Evolutionary conservation across 1,140 invertebrate species (phyloP).

Genomic region (Drosophila tsacasi): DNA sequence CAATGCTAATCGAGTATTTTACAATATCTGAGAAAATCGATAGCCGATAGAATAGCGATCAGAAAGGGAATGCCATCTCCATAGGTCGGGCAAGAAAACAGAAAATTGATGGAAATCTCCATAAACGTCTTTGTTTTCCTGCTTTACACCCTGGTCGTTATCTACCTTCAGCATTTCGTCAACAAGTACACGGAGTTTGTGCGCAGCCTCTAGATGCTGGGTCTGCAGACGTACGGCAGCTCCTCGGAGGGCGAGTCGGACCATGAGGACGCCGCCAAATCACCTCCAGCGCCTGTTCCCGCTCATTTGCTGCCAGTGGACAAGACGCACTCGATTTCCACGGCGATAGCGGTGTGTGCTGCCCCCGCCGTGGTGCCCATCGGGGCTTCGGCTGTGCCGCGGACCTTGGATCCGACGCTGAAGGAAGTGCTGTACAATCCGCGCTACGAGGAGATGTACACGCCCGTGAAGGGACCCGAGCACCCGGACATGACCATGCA

Average conservation of each 20-base stretch:
- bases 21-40: not conserved
- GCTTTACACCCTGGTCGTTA: slow-evolving; percentile 63
- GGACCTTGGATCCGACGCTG: slow-evolving; percentile 90
- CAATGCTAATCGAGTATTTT: not conserved
- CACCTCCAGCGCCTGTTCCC: slow-evolving; percentile 60
- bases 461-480: slow-evolving; percentile 95
- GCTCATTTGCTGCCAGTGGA: slow-evolving; percentile 86
- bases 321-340: slow-evolving; percentile 85
- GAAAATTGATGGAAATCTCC: slow-evolving; percentile 72
- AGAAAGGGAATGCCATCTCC: slow-evolving; percentile 7
- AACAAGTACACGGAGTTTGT: slow-evolving; percentile 70
- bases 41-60: slow-evolving; percentile 7
- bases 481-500: slow-evolving; percentile 97
- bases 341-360: slow-evolving; percentile 89
- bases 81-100: slow-evolving; percentile 18
- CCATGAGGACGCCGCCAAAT: slow-evolving; percentile 42
- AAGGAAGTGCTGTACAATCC: slow-evolving; percentile 96
- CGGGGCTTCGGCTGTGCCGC: slow-evolving; percentile 86
- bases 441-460: slow-evolving; percentile 97
- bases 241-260: slow-evolving; percentile 77
- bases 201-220: slow-evolving; percentile 66
- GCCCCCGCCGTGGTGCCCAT: slow-evolving; percentile 92
- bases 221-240: slow-evolving; percentile 74
- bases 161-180: slow-evolving; percentile 72
- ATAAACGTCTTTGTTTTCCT: slow-evolving; percentile 77